Evolutionary conservation across 1,140 invertebrate genomes (phyloP), one percentile per base, ranked within the genome.

Genomic region (Brachionus manjavacas): DNA sequence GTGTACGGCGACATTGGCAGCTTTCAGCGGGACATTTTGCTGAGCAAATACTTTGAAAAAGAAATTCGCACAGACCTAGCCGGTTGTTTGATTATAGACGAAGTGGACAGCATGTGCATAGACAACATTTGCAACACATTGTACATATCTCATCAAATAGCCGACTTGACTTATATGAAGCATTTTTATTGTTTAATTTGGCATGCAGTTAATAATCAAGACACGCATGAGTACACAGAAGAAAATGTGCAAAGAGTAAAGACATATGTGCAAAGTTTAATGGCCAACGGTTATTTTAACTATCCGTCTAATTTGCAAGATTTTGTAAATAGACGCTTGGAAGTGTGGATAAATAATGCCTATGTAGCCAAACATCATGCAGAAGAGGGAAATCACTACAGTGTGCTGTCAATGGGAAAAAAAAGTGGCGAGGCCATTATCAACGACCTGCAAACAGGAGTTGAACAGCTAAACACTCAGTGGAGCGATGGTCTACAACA

Each of bases 401-500:
- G 74, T 52, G 23, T 52, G 4, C 11, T 52, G 12, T n/a, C 25
- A 14, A n/a, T 2, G 11, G 46, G 20, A 2, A 52, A 28, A 31
- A 28, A 78, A 55, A 8, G 9, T 7, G 43, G 43, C 0, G 0
- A 52, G 3, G 39, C 68, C 0, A 39, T 72, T 0, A 52, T 76
- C 0, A 76, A 76, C 8, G 41, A 76, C 8, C 9, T 49, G 25
- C 16, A 60, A 25, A 83, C 81, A 28, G 81, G 81, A 1, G 43
- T 83, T 11, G 81, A 64, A 72, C 81, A 83, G 16, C 6, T 55
- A 7, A 39, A 52, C 4, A 83, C 64, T 1, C 55, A 55, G 3
- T 83, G 81, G 81, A 72, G 81, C 6, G 81, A 83, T 23, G 81
- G 81, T 23, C 31, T 83, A 11, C 81, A 83, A 2, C 81, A 83